phyloP scores from a whole-genome alignment of 2,888 invertebrate genomes.

The Tipula lateralis region DNA sequence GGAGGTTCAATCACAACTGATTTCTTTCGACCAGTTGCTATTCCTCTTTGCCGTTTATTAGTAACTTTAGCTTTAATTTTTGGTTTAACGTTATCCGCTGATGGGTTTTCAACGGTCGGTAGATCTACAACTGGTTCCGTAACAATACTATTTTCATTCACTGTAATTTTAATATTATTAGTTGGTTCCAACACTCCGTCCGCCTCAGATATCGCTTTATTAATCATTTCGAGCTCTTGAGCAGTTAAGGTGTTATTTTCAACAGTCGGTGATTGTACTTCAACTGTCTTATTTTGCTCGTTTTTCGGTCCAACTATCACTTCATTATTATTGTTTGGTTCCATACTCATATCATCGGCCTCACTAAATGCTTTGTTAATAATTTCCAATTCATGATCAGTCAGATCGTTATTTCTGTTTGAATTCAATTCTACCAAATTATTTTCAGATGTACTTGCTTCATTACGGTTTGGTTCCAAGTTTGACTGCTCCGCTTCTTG shows the following conservation, averaged over 20 bases:
- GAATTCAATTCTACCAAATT: background rate
- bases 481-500: background rate
- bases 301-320: background rate
- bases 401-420: background rate
- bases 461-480: background rate
- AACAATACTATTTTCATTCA: background rate
- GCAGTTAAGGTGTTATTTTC: background rate
- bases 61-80: background rate
- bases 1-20: background rate
- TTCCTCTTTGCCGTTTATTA: background rate
- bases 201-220: background rate
- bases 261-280: background rate
- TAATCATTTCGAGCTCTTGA: background rate
- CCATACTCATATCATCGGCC: background rate
- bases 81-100: background rate
- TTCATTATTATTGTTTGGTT: background rate
- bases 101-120: background rate
- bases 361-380: background rate
- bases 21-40: background rate
- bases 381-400: background rate
- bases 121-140: background rate
- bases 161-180: background rate
- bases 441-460: background rate
- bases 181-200: background rate
- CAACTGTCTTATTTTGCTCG: background rate